Evolutionary conservation across 2,888 invertebrate genomes (phyloP).

Genomic region (Allygus modestus): DNA sequence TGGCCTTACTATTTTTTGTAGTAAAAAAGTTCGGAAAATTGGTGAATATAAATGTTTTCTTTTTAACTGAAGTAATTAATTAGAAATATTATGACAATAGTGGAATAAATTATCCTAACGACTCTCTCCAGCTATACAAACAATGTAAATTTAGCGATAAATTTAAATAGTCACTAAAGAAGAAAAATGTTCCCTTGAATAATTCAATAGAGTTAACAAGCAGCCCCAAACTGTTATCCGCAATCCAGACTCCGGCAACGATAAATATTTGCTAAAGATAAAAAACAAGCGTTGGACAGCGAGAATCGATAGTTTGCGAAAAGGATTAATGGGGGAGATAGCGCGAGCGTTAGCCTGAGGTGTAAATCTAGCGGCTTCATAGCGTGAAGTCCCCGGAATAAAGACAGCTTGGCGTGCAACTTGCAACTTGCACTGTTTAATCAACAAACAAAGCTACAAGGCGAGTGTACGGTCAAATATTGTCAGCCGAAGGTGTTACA

Average conservation of each 20-base stretch:
- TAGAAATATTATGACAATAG: no score
- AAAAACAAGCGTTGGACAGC: slow-evolving; percentile 5
- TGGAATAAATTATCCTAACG: no score
- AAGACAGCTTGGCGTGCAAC: neutral
- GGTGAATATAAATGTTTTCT: no score
- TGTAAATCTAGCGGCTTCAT: neutral
- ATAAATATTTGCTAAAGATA: slow-evolving; percentile 3
- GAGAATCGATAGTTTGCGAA: neutral
- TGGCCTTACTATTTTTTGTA: no score
- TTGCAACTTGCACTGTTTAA: neutral
- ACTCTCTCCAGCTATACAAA: no score
- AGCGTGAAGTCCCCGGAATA: neutral
- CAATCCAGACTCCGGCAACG: neutral
- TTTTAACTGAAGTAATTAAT: no score
- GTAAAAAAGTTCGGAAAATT: no score
- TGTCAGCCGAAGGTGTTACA: slow-evolving; percentile 22
- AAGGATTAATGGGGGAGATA: slow-evolving; percentile 27
- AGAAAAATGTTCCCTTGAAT: no score
- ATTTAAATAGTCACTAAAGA: no score
- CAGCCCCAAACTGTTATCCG: neutral
- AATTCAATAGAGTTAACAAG: neutral
- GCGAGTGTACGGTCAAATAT: neutral
- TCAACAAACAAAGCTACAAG: neutral
- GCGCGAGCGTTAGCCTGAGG: neutral
- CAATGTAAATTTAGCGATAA: no score